Base-by-base conservation (phyloP, 2,113 vertebrate species). In the Esox niger region DNA sequence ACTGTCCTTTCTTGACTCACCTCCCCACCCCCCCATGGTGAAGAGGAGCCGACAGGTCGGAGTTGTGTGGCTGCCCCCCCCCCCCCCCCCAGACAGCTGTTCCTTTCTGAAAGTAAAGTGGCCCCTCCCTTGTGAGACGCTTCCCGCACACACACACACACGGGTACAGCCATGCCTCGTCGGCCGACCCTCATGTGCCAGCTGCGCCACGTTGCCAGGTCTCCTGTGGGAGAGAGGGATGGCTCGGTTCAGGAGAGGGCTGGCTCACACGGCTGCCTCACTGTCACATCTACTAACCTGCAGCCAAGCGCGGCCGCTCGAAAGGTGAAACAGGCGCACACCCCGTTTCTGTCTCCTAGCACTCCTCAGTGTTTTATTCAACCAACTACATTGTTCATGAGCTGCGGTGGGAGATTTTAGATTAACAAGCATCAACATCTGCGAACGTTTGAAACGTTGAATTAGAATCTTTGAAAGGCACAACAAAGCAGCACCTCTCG, bases 291-390 rank as follows among this genome's bases (percentile, higher is more conserved):
- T n/a, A 26, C 73, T 59, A 57, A 30, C 61, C 33, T 56, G 6
- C 17, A 68, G 33, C 55, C 68, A 33, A 62, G 49, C 57, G 71
- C 68, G 62, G n/a, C 71, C 25, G 57, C 66, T 38, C 66, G 70
- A 63, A 82, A 81, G 76, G 70, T 79, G 71, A 76, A 64, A 49
- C 65, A 62, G 59, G 52, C 68, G 43, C 20, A 8, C n/a, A 21
- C 69, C 58, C n/a, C n/a, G n/a, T n/a, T n/a, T n/a, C n/a, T n/a
- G n/a, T n/a, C n/a, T n/a, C n/a, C n/a, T n/a, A n/a, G n/a, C n/a
- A n/a, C n/a, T n/a, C n/a, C n/a, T n/a, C n/a, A n/a, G n/a, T n/a
- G n/a, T n/a, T n/a, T n/a, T n/a, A n/a, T n/a, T n/a, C n/a, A n/a
- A n/a, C n/a, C n/a, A n/a, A n/a, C n/a, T n/a, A n/a, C n/a, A n/a